Conservation (phyloP, 2,797 vertebrate species). For the Acanthurus tractus region DNA sequence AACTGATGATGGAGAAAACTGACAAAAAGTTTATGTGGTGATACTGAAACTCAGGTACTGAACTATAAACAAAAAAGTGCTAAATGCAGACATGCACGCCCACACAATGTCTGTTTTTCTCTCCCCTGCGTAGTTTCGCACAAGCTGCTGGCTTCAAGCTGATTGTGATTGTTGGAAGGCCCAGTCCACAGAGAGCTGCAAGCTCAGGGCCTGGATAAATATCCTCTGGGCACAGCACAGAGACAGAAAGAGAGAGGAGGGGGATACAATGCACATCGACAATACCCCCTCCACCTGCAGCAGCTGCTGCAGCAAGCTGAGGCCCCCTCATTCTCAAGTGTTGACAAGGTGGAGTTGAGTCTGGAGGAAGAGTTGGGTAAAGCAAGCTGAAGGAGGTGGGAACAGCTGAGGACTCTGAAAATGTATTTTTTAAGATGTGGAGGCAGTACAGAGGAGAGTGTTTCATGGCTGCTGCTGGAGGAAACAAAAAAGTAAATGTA, state of each 20-base stretch:
- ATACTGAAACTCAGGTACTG: slow-evolving; percentile 14
- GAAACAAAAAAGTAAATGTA: neutral
- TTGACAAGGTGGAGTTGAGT: slow-evolving; percentile 40
- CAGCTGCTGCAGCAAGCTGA: slow-evolving; percentile 20
- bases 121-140: slow-evolving; percentile 47
- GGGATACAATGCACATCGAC: slow-evolving; percentile 34
- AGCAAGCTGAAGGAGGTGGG: slow-evolving; percentile 17
- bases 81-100: slow-evolving; percentile 24
- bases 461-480: neutral
- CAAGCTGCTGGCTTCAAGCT: slow-evolving; percentile 67
- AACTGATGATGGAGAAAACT: slow-evolving; percentile 21
- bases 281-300: slow-evolving; percentile 38
- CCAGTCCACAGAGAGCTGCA: slow-evolving; percentile 60
- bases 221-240: slow-evolving; percentile 65
- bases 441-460: slow-evolving; percentile 2
- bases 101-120: slow-evolving; percentile 8
- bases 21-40: slow-evolving; percentile 16
- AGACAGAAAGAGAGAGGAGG: slow-evolving; percentile 21
- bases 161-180: slow-evolving; percentile 67
- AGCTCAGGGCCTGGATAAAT: slow-evolving; percentile 74
- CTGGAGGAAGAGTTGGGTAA: slow-evolving; percentile 26
- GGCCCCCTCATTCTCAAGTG: slow-evolving; percentile 21
- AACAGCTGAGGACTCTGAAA: slow-evolving; percentile 7
- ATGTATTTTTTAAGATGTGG: neutral
- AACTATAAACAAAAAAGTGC: slow-evolving; percentile 5